Percentiles rank a stretch among this genome's conserved stretches.
Conservation (phyloP, 2,113 vertebrate genomes). For the Boulengeromyrus knoepffleri region DNA sequence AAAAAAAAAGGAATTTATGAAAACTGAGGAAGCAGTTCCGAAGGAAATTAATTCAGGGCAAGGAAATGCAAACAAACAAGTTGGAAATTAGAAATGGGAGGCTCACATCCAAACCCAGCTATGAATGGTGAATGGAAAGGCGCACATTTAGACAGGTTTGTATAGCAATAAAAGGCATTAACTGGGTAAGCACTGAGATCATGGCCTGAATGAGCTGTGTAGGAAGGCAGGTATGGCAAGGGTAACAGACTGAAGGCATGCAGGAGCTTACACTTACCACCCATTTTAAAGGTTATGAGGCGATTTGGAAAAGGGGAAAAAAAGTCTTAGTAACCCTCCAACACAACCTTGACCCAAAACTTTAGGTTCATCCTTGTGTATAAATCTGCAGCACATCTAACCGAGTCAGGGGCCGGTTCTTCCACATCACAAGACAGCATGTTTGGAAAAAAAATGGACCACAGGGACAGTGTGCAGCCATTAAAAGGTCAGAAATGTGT, state of each 20-base stretch:
- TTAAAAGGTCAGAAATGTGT: not conserved
- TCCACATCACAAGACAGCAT: not conserved
- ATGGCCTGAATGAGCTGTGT: conserved; percentile 71
- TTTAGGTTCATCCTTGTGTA: not conserved
- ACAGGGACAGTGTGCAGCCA: not conserved
- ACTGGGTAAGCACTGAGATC: conserved; percentile 58
- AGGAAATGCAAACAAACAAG: conserved; percentile 55
- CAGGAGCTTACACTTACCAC: conserved; percentile 93
- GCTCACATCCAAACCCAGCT: conserved; percentile 26
- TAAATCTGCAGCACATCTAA: not conserved
- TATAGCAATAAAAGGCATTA: conserved; percentile 18
- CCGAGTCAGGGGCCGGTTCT: not conserved
- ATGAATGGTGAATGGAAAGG: conserved; percentile 28
- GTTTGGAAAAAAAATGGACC: not conserved
- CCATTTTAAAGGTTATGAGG: conserved; percentile 83
- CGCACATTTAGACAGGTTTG: conserved; percentile 7
- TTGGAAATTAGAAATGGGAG: conserved; percentile 52
- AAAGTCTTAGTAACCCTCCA: conserved; percentile 77
- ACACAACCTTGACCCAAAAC: not conserved
- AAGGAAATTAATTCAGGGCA: conserved; percentile 58
- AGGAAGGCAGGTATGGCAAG: conserved; percentile 66
- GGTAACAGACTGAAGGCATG: conserved; percentile 85
- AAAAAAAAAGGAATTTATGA: conserved; percentile 43
- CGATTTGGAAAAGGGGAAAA: conserved; percentile 80
- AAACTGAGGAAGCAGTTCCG: conserved; percentile 28